Base-by-base conservation (phyloP, 92 coral and sea anemone species). In the Scolanthus callimorphus region DNA sequence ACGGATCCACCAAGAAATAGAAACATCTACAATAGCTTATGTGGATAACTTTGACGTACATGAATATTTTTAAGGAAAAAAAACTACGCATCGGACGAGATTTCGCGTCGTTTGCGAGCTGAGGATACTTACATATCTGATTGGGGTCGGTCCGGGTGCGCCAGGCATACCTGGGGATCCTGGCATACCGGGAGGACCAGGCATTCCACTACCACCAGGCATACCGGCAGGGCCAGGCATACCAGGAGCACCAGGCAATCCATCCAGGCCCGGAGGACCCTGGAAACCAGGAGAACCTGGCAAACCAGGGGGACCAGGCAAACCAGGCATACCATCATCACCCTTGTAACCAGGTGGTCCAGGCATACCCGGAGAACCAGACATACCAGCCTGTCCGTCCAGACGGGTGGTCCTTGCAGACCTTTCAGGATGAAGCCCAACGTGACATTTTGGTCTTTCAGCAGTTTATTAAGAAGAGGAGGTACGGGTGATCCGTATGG, bases 181-280 rank as follows among this genome's bases (percentile, higher is more conserved):
- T 25, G 90, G 88, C 57, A 77, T 65, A 69, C 99, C 99, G 31
- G 96, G 94, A 4, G 83, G 74, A 50, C 99, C 99, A 50, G 92
- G 85, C 96, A 84, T 84, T 75, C 99, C 99, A 48, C 99, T 94
- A 50, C 99, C 99, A 39, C 99, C 99, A 22, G 85, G 88, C 81
- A 80, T 76, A 74, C 99, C 99, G 31, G 96, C 76, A n/a, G 96
- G 77, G 56, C 99, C 99, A 11, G 99, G 88, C 61, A 94, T 69
- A 81, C 99, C 99, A 17, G 99, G 99, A 21, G 99, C 57, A 25
- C 99, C 99, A 11, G 99, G 99, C 74, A 86, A 72, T 71, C 99
- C 99, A 66, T 94, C 99, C 62, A 81, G 58, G 81, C 99, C 99
- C 34, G 99, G 85, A 49, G 96, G 97, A 63, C 99, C 99, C 76